phyloP scores from a whole-genome alignment of 1,140 invertebrate genomes.

The Apis dorsata region DNA sequence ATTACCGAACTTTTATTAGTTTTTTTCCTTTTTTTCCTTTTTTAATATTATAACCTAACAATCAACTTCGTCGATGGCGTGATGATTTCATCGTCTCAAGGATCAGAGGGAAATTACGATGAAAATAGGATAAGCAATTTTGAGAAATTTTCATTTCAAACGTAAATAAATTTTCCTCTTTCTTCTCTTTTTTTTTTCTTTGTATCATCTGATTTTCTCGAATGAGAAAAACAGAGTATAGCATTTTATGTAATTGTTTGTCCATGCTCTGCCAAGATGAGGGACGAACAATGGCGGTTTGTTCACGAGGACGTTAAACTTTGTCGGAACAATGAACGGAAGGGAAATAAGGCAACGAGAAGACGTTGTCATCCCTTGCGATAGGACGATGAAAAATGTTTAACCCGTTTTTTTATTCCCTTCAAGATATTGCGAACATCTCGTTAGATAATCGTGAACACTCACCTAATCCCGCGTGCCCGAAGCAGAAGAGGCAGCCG shows the following conservation, averaged over 20 bases:
- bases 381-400: conserved; percentile 5
- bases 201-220: too few species aligned
- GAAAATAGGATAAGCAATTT: too few species aligned
- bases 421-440: neutral
- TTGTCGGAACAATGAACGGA: conserved; percentile 33
- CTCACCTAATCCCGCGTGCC: conserved; percentile 94
- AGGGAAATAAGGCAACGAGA: neutral
- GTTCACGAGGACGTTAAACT: conserved; percentile 28
- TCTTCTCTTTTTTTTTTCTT: too few species aligned
- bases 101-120: too few species aligned
- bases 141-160: too few species aligned
- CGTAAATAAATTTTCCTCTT: too few species aligned
- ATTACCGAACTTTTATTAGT: too few species aligned
- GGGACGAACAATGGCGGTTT: conserved; percentile 32
- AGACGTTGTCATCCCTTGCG: neutral
- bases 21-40: too few species aligned
- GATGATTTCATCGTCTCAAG: too few species aligned
- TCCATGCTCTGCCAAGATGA: neutral
- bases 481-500: conserved; percentile 95
- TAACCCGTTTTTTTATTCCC: neutral
- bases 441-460: conserved; percentile 26
- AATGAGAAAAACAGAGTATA: neutral
- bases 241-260: conserved; percentile 50
- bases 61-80: too few species aligned
- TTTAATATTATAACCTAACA: too few species aligned